These are phyloP conservation scores for Argyrosomus japonicus DNA, from an alignment of 2,113 vertebrate genomes.

Conservation along the genomic window DNA sequence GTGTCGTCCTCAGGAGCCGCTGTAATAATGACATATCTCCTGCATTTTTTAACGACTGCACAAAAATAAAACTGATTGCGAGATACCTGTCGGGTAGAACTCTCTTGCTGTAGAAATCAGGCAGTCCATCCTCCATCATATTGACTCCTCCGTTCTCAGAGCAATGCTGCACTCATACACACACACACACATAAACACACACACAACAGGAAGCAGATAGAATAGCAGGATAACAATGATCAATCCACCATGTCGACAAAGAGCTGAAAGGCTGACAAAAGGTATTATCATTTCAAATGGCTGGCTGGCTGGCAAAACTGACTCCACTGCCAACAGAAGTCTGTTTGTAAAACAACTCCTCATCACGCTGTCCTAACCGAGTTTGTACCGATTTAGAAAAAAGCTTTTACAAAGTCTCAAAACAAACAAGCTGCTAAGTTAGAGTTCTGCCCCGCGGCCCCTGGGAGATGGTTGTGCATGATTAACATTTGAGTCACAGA, in stretches of 20 bases:
- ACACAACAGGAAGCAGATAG: slow-evolving; percentile 25
- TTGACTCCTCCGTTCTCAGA: slow-evolving; percentile 88
- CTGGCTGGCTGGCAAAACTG: slow-evolving; percentile 39
- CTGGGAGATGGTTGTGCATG: slow-evolving; percentile 38
- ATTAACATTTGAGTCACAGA: slow-evolving; percentile 67
- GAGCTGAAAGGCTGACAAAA: slow-evolving; percentile 59
- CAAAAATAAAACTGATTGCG: background rate
- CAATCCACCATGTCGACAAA: slow-evolving; percentile 46
- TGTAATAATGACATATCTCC: background rate
- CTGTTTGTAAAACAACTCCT: slow-evolving; percentile 55
- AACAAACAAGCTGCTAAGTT: slow-evolving; percentile 68
- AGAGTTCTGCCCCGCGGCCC: slow-evolving; percentile 45
- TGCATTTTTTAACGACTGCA: background rate
- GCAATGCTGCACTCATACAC: slow-evolving; percentile 71
- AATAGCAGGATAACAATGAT: slow-evolving; percentile 49
- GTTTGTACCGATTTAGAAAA: slow-evolving; percentile 55
- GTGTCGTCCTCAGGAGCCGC: background rate
- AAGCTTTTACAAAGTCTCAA: slow-evolving; percentile 48
- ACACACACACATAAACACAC: slow-evolving; percentile 46
- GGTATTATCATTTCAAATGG: slow-evolving; percentile 58
- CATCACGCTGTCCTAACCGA: slow-evolving; percentile 42
- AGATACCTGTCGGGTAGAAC: slow-evolving; percentile 89
- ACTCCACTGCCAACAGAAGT: slow-evolving; percentile 46
- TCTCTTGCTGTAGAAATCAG: slow-evolving; percentile 91
- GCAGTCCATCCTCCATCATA: slow-evolving; percentile 89